phyloP scores from a whole-genome alignment of 2,888 invertebrate genomes.

The Pseudolycoriella hygida region DNA sequence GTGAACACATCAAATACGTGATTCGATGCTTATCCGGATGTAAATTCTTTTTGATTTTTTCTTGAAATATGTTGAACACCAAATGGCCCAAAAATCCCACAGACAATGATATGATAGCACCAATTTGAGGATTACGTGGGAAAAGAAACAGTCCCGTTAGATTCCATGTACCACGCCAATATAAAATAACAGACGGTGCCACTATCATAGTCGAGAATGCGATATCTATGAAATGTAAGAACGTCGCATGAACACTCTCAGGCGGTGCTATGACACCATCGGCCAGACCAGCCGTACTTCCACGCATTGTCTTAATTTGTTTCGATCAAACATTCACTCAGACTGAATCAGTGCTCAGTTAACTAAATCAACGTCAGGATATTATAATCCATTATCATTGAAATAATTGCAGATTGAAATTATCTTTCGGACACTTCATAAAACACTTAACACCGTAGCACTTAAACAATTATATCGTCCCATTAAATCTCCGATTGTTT shows the following conservation, averaged over 20 bases:
- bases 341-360: too few species aligned
- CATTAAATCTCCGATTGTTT: too few species aligned
- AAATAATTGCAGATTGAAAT: too few species aligned
- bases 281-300: slow-evolving; percentile 12
- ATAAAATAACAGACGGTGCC: slow-evolving; percentile 65
- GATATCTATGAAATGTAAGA: slow-evolving; percentile 52
- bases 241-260: slow-evolving; percentile 23
- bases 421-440: too few species aligned
- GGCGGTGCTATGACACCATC: slow-evolving; percentile 6
- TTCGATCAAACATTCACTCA: too few species aligned
- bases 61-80: slow-evolving; percentile 48
- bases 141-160: slow-evolving; percentile 56
- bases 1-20: slow-evolving; percentile 48
- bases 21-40: slow-evolving; percentile 51
- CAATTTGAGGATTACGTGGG: slow-evolving; percentile 38
- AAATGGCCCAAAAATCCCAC: slow-evolving; percentile 56
- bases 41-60: slow-evolving; percentile 36
- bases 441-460: too few species aligned
- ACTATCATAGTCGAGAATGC: slow-evolving; percentile 53
- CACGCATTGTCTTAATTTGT: slow-evolving; percentile 10
- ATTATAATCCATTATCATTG: too few species aligned
- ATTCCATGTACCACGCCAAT: slow-evolving; percentile 77
- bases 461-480: too few species aligned
- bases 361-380: too few species aligned
- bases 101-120: slow-evolving; percentile 46